Conservation (phyloP, 2,888 invertebrate genomes). For the Stenurella melanura region DNA sequence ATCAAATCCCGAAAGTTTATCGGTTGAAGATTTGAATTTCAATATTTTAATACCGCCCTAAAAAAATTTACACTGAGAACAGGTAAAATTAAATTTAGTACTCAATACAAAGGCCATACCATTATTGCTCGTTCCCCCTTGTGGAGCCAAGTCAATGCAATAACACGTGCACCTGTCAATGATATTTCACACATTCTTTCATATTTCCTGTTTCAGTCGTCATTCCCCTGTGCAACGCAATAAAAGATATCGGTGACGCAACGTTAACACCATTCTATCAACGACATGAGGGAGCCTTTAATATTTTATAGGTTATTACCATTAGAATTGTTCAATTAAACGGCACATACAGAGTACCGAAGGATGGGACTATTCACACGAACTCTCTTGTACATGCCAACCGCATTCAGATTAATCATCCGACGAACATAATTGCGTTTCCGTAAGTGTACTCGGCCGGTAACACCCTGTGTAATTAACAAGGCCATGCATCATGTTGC, state of each 20-base stretch:
- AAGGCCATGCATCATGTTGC: slow-evolving; percentile 65
- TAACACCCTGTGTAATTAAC: slow-evolving; percentile 69
- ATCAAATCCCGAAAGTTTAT: too few relatives aligned
- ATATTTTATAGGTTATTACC: slow-evolving; percentile 62
- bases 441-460: slow-evolving; percentile 67
- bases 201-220: slow-evolving; percentile 41
- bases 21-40: too few relatives aligned
- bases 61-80: too few relatives aligned
- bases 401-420: slow-evolving; percentile 69
- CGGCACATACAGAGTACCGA: slow-evolving; percentile 43
- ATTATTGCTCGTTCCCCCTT: neutral
- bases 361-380: slow-evolving; percentile 55
- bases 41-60: too few relatives aligned
- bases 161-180: slow-evolving; percentile 55
- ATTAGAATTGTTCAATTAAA: slow-evolving; percentile 61
- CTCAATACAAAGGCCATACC: too few relatives aligned
- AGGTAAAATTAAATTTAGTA: too few relatives aligned
- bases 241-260: slow-evolving; percentile 38
- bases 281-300: slow-evolving; percentile 45
- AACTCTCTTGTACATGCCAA: slow-evolving; percentile 60
- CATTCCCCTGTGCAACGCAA: neutral
- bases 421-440: slow-evolving; percentile 69
- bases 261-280: slow-evolving; percentile 18
- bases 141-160: slow-evolving; percentile 49
- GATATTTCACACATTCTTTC: slow-evolving; percentile 56